phyloP scores from a whole-genome alignment of 2,113 vertebrate genomes.

The Megalops atlanticus region DNA sequence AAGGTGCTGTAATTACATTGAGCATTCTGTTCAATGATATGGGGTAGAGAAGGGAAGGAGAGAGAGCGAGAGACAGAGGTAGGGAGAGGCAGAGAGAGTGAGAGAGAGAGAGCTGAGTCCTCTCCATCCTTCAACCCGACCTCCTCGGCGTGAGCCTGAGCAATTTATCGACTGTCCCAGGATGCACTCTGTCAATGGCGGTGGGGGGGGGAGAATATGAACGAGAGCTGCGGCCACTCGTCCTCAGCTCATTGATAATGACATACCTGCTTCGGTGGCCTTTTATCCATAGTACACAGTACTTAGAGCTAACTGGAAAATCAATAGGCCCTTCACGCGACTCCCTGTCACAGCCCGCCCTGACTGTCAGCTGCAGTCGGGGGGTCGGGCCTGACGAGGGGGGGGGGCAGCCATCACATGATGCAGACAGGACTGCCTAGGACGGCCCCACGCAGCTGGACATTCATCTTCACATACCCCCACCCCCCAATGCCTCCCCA shows the following conservation, averaged over 20 bases:
- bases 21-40: not conserved
- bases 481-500: slow-evolving; percentile 54
- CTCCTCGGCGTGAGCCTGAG: slow-evolving; percentile 80
- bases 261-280: slow-evolving; percentile 95
- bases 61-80: slow-evolving; percentile 27
- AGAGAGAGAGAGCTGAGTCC: slow-evolving; percentile 42
- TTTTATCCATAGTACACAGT: slow-evolving; percentile 96
- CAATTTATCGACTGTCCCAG: slow-evolving; percentile 88
- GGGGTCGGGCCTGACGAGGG: slow-evolving; percentile 89
- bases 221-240: slow-evolving; percentile 80
- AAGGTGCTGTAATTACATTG: slow-evolving; percentile 51
- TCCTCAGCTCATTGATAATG: slow-evolving; percentile 97
- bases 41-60: slow-evolving; percentile 11
- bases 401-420: slow-evolving; percentile 82
- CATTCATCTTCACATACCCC: slow-evolving; percentile 83
- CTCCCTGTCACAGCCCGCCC: slow-evolving; percentile 86
- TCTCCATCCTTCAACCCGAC: slow-evolving; percentile 55
- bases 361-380: slow-evolving; percentile 97
- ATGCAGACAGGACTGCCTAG: slow-evolving; percentile 83
- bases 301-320: slow-evolving; percentile 99
- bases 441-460: slow-evolving; percentile 84
- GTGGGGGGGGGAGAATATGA: slow-evolving; percentile 79
- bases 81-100: slow-evolving; percentile 5
- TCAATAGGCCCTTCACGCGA: slow-evolving; percentile 91
- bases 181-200: slow-evolving; percentile 80